Base-by-base conservation (phyloP, 2,113 vertebrate species). In the Macquaria ambigua region DNA sequence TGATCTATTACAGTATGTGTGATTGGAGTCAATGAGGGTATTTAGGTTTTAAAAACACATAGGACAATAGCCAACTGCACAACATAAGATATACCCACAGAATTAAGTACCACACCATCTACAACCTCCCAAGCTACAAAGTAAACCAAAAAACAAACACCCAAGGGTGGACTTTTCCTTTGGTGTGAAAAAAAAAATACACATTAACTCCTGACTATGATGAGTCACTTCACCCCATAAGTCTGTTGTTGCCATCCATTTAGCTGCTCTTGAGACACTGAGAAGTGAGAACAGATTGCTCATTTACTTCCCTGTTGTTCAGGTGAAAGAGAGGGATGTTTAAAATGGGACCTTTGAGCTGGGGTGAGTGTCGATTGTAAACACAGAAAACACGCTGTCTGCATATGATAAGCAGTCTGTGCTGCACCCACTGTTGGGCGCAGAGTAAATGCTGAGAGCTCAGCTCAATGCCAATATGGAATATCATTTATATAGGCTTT, bases 221-320 rank as follows among this genome's bases (percentile, higher is more conserved):
- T 81, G 52, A 87, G 79, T 87, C 61, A 77, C 59, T 70, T 59
- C 48, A 28, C 5, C 23, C 6, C 31, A 76, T 41, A 15, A 46
- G 70, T 64, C 53, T 46, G 70, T 43, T 50, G 78, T 58, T 79
- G 31, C 67, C 69, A 81, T 88, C 78, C 53, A 84, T 79, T 90
- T 48, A 63, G 43, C 68, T 48, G 59, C 79, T 85, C 31, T 34
- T 61, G 74, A 79, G 68, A 82, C 64, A 74, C 46, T 3, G 23
- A 79, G 43, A 68, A 69, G 74, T 76, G 62, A 74, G 53, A 73
- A 70, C 77, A 68, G 82, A 87, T 78, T 81, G 85, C 66, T 82
- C 74, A 82, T 84, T 77, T 86, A 59, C 67, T 34, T 82, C 53
- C 56, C 77, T 79, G 83, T 88, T 86, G 84, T 85, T 83, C 52